Conservation (phyloP, 2,888 invertebrate genomes). For the Diaperis boleti region DNA sequence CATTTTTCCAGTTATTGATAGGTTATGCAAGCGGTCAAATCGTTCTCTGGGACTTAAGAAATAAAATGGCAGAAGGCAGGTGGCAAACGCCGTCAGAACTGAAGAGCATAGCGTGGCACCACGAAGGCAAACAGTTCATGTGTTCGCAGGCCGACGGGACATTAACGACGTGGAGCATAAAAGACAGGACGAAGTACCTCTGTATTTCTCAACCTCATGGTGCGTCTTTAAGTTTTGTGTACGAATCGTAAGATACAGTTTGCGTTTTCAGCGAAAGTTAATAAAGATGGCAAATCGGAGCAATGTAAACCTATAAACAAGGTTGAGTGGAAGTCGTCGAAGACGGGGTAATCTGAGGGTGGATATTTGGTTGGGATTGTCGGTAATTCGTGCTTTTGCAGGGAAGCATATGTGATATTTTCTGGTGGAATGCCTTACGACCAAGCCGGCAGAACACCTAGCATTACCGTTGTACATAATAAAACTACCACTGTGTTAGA, state of each 20-base stretch:
- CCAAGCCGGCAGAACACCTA: conserved; percentile 89
- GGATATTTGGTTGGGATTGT: conserved; percentile 24
- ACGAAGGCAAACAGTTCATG: conserved; percentile 98
- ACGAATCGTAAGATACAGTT: conserved; percentile 57
- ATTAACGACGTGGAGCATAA: conserved; percentile 91
- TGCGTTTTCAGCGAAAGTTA: conserved; percentile 82
- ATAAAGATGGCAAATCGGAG: conserved; percentile 93
- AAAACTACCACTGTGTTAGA: conserved; percentile 97
- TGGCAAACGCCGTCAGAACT: conserved; percentile 84
- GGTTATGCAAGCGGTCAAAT: conserved; percentile 96
- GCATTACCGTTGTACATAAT: conserved; percentile 95
- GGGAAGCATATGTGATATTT: conserved; percentile 96
- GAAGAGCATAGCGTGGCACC: conserved; percentile 94
- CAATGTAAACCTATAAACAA: conserved; percentile 95
- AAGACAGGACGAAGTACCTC: conserved; percentile 81
- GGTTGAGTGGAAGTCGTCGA: conserved; percentile 94
- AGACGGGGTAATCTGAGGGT: conserved; percentile 75
- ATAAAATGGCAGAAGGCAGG: conserved; percentile 87
- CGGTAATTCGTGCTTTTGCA: conserved; percentile 64
- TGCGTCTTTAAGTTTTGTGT: conserved; percentile 59
- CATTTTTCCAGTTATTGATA: conserved; percentile 83
- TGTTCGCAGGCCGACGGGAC: conserved; percentile 96
- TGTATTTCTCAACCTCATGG: conserved; percentile 93
- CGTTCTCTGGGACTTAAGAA: conserved; percentile 95
- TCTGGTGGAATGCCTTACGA: conserved; percentile 96